Evolutionary conservation across 1,140 invertebrate genomes (phyloP), one percentile per base, ranked within the genome.

Genomic region (Agraylea sexmaculata): DNA sequence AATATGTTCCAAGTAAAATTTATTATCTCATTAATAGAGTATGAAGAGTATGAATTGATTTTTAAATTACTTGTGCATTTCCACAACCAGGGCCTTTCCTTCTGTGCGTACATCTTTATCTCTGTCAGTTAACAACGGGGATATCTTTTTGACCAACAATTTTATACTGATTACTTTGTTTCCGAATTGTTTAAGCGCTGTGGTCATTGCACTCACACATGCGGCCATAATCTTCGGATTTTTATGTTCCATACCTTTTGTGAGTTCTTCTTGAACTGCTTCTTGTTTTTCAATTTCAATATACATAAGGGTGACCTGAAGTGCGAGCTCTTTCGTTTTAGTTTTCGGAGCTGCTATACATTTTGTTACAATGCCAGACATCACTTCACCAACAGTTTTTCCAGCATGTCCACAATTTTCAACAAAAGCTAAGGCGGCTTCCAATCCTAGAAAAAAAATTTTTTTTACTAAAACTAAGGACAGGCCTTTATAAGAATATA

Each of bases 261-360:
- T 65, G 4, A 96, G 64, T 64, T 94, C 90, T 54, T 97, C 92
- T 58, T 86, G 68, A 1, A 92, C 87, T 25, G 77, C 59, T 51
- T 97, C 92, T 45, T 88, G 81, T 60, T 94, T 95, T 56, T 98
- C 93, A 51, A 94, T 90, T 69, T 98, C 92, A 51, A 96, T 76
- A 56, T 84, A 95, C 84, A 94, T 89, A 30, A 97, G 68, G 2
- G 80, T 77, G 39, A 97, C 78, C 59, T 94, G 89, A 27, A 83
- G 67, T 5, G 87, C 84, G 11, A 92, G 67, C 45, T 97, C 91
- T 62, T 87, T 92, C 2, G 88, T 95, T 62, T 89, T 93, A 1
- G 81, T 74, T 68, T 83, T 90, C 10, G 87, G 82, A 1, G 89
- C 86, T 28, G 84, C 87, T 40, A 96, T 78, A 61, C 90, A 94